Percentiles rank a stretch among this genome's conserved stretches.
phyloP scores from a whole-genome alignment of 2,888 invertebrate species.

The Tribolium freemani region DNA sequence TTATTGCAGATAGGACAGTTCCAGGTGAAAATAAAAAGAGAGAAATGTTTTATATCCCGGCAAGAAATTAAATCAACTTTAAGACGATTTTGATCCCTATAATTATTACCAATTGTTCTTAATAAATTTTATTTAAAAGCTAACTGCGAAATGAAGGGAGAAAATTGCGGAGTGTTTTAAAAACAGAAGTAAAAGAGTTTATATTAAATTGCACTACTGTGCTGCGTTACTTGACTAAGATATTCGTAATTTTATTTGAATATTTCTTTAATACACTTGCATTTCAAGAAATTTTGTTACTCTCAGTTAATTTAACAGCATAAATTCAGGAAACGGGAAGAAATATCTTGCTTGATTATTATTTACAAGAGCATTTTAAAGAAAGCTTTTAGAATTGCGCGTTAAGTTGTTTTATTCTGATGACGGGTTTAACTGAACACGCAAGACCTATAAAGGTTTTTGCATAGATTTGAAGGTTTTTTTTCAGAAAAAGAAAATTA shows the following conservation, averaged over 20 bases:
- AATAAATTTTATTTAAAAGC: neutral
- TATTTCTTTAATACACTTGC: neutral
- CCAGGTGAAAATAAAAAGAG: neutral
- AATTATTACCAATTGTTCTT: neutral
- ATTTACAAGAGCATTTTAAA: neutral
- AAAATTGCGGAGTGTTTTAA: neutral
- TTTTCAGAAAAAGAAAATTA: constrained; percentile 12
- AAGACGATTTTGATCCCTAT: neutral
- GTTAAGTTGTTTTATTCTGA: neutral
- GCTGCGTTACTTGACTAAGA: neutral
- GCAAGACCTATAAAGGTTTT: neutral
- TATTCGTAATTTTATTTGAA: neutral
- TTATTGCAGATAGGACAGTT: neutral
- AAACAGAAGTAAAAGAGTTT: neutral
- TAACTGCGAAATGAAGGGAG: neutral
- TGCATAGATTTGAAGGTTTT: neutral
- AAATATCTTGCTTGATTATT: neutral
- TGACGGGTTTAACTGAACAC: neutral
- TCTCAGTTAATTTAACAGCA: neutral
- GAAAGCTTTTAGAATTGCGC: too few relatives aligned
- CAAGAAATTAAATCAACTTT: too few relatives aligned
- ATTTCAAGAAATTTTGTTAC: neutral
- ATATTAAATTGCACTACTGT: neutral
- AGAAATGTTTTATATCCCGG: neutral
- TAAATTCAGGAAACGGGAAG: neutral